Base-by-base conservation (phyloP, 2,888 invertebrate species). In the Hyppa rectilinea region DNA sequence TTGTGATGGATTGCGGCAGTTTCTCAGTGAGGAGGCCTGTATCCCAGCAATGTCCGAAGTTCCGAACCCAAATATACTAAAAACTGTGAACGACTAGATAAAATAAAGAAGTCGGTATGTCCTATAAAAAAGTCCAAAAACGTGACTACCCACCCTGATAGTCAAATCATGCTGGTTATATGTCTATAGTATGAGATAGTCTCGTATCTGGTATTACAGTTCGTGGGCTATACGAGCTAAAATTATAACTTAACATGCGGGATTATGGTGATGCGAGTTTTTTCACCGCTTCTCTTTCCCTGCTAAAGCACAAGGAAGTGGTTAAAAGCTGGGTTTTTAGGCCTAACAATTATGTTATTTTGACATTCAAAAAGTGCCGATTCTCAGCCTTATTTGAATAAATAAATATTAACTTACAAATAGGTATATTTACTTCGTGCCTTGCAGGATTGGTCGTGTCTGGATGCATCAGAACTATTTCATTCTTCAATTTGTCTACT, bases 371-470 rank as follows among this genome's bases (percentile, higher is more conserved):
- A 26, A 49, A 29, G 26, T 29, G 3, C 7, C 2, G 47, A 47
- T 17, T 49, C 17, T 7, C 14, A 49, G 49, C 45, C 23, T 4
- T 23, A 47, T 23, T 47, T 26, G n/a, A 43, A 43, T 45, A 23
- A 47, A 47, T 23, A 10, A 47, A n/a, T n/a, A n/a, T n/a, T n/a
- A n/a, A 85, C 92, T 89, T 74, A 95, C 96, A 91, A 59, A 97
- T 96, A 26, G 96, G 95, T 88, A 97, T 96, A 80, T 96, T 96
- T 1, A 97, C 95, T 90, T 96, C 95, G 75, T 96, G 96, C 14
- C 96, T 90, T 12, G 93, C 92, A 9, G 94, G 94, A 61, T 93
- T 93, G 65, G 90, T 91, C 0, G 94, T 94, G 65, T 94, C 93
- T 53, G 93, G 94, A 5, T 96, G 93, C 91, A 96, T 95, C 75